Percentiles rank a stretch among this genome's conserved stretches.
These are phyloP conservation scores for Nysson spinosus DNA, from an alignment of 2,888 invertebrate genomes.

Conservation along the genomic window DNA sequence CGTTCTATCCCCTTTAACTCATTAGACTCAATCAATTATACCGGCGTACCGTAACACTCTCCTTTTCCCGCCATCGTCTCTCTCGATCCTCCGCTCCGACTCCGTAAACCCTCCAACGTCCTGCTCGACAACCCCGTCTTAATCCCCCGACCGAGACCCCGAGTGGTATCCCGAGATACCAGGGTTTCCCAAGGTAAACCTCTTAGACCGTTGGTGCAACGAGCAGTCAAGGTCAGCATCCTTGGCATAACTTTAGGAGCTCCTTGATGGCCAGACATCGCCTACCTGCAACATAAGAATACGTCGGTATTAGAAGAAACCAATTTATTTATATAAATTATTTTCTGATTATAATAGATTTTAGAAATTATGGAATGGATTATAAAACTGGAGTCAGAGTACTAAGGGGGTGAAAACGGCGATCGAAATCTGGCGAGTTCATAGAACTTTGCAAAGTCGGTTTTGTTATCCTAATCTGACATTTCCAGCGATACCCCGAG, in stretches of 20 bases:
- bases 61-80: constrained; percentile 41
- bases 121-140: constrained; percentile 46
- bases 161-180: constrained; percentile 55
- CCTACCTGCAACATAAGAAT: no score
- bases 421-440: constrained; percentile 4
- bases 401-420: constrained; percentile 16
- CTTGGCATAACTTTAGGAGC: no score
- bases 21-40: constrained; percentile 75
- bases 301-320: no score
- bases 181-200: constrained; percentile 57
- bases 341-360: no score
- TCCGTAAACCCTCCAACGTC: constrained; percentile 44
- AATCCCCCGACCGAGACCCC: constrained; percentile 50
- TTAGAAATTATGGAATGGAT: no score
- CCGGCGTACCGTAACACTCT: constrained; percentile 55
- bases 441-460: constrained; percentile 14
- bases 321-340: no score
- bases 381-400: no score
- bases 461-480: constrained; percentile 56
- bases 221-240: constrained; percentile 49
- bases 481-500: constrained; percentile 9
- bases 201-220: constrained; percentile 44
- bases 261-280: no score
- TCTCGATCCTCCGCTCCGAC: constrained; percentile 26
- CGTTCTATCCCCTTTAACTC: constrained; percentile 72